Percentiles rank a stretch among this genome's conserved stretches.
These are phyloP conservation scores for Peromyscus nudipes DNA, from an alignment of 2,797 vertebrate species.

Conservation along the genomic window DNA sequence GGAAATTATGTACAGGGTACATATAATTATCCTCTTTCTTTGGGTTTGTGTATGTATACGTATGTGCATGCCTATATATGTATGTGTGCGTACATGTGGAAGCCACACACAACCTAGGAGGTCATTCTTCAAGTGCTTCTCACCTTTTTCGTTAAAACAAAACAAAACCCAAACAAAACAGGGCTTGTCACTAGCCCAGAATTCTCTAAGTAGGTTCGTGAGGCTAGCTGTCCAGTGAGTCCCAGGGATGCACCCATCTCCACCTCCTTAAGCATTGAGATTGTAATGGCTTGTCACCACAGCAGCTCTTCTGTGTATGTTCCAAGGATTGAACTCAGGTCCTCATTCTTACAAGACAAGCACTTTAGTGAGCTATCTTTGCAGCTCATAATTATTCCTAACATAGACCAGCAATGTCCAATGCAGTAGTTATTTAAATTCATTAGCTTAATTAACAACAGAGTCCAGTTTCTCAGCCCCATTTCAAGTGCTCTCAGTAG, in stretches of 20 bases:
- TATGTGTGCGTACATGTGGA: not conserved
- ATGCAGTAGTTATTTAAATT: not conserved
- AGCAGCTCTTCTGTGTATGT: not conserved
- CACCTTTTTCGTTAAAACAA: not conserved
- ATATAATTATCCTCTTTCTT: not conserved
- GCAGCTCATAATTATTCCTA: constrained; percentile 1
- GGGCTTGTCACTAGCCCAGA: not conserved
- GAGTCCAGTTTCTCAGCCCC: not conserved
- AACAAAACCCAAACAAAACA: not conserved
- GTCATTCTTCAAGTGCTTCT: not conserved
- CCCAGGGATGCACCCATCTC: not conserved
- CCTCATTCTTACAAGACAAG: not conserved
- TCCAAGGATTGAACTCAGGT: not conserved
- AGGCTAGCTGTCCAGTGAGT: not conserved
- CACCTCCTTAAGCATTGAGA: no score
- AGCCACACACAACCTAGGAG: not conserved
- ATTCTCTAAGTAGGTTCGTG: not conserved
- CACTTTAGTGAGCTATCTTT: not conserved
- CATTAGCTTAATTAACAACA: constrained; percentile 20
- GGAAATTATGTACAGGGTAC: constrained; percentile 18
- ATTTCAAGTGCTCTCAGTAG: not conserved
- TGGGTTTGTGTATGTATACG: not conserved
- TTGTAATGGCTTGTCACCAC: not conserved
- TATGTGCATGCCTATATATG: not conserved
- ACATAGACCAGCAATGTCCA: not conserved